Conservation (phyloP, 2,888 invertebrate species). For the Agrilus mali region DNA sequence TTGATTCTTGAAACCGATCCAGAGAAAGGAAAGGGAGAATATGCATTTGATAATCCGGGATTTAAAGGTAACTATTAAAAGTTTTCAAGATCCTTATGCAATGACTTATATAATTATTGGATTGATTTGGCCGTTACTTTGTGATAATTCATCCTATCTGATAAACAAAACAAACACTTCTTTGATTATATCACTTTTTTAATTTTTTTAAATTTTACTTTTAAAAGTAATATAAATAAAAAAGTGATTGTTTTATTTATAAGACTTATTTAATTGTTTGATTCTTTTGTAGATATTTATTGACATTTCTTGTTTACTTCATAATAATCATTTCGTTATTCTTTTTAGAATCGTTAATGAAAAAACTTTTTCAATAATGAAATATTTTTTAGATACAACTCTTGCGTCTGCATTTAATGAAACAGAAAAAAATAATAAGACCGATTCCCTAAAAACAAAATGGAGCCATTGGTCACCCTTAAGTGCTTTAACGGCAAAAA, state of each 20-base stretch:
- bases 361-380: not conserved
- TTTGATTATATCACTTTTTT: too few relatives aligned
- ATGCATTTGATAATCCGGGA: constrained; percentile 71
- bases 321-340: constrained; percentile 2
- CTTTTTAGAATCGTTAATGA: constrained; percentile 1
- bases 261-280: too few relatives aligned
- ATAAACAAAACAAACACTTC: too few relatives aligned
- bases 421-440: constrained; percentile 21
- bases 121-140: too few relatives aligned
- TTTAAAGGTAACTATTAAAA: constrained; percentile 40
- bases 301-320: too few relatives aligned
- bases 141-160: too few relatives aligned
- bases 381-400: constrained; percentile 27
- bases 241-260: too few relatives aligned
- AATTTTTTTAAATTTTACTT: too few relatives aligned
- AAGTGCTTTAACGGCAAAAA: constrained; percentile 27
- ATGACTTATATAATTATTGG: too few relatives aligned
- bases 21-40: constrained; percentile 63
- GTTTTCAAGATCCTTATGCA: too few relatives aligned
- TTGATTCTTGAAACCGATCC: constrained; percentile 62
- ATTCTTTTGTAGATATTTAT: too few relatives aligned
- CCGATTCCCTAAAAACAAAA: constrained; percentile 26
- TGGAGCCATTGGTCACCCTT: constrained; percentile 37
- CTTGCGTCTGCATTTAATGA: constrained; percentile 26
- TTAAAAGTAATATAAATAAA: too few relatives aligned